phyloP scores from a whole-genome alignment of 1,140 invertebrate genomes.

The Cotesia chilonis region DNA sequence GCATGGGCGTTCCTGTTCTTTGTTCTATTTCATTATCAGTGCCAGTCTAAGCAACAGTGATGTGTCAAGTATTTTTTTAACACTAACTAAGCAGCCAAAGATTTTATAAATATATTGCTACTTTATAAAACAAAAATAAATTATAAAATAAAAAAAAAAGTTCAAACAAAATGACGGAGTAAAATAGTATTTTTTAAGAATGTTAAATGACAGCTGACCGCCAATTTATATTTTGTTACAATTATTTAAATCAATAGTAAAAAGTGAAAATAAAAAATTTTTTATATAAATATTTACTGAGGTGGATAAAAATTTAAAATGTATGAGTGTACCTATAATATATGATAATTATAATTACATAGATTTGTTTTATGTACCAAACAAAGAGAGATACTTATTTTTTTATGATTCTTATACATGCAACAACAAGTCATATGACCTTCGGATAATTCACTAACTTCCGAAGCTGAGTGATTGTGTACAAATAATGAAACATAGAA shows the following conservation, averaged over 20 bases:
- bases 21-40: neutral
- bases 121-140: no score
- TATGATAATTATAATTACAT: neutral
- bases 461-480: neutral
- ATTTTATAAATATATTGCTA: no score
- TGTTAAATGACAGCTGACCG: no score
- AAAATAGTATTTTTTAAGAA: no score
- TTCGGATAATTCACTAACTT: neutral
- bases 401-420: neutral
- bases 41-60: slow-evolving; percentile 4
- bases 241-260: no score
- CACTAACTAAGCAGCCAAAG: neutral
- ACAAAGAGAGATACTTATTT: slow-evolving; percentile 1
- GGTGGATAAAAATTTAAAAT: no score
- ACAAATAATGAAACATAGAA: slow-evolving; percentile 1
- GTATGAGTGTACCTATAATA: neutral
- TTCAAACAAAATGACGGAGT: no score
- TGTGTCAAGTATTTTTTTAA: neutral
- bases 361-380: neutral
- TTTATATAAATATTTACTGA: no score
- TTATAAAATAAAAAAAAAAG: no score
- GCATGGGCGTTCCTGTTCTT: slow-evolving; percentile 12
- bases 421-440: neutral
- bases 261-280: no score
- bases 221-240: no score